phyloP scores from a whole-genome alignment of 2,113 vertebrate species.

The Zapornia atra region DNA sequence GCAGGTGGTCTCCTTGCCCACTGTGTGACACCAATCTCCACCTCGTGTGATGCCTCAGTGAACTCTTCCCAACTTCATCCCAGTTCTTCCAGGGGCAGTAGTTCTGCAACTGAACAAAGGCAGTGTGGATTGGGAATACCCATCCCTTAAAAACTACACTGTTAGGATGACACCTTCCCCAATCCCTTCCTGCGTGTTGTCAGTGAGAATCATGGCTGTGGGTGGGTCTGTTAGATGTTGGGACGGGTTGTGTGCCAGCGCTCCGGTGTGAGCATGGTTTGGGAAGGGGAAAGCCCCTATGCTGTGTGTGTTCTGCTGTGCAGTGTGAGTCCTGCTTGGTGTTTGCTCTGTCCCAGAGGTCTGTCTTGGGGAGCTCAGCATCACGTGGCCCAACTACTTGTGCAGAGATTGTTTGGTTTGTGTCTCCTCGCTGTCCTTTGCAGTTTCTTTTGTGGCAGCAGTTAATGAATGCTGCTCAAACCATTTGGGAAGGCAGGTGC shows the following conservation, averaged over 20 bases:
- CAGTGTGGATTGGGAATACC: background rate
- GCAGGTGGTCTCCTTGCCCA: rapidly evolving
- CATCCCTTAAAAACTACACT: background rate
- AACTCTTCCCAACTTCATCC: background rate
- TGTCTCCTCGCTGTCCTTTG: background rate
- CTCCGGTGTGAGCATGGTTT: rapidly evolving
- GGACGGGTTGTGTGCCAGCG: rapidly evolving
- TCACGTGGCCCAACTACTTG: too few species aligned
- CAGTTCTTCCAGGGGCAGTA: background rate
- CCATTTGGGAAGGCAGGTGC: background rate
- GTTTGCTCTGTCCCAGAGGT: background rate
- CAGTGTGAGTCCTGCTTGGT: background rate
- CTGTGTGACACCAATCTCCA: rapidly evolving
- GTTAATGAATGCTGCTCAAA: background rate
- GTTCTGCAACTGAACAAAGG: background rate
- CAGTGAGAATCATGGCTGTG: rapidly evolving
- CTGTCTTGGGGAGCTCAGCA: background rate
- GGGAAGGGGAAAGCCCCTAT: background rate
- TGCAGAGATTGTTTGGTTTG: too few species aligned
- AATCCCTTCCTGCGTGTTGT: rapidly evolving
- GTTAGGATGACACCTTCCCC: background rate
- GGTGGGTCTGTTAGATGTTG: background rate
- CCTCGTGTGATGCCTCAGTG: background rate
- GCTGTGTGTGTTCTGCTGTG: background rate
- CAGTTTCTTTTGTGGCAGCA: background rate